Evolutionary conservation across 2,888 invertebrate genomes (phyloP).

Genomic region (Caenorhabditis sulstoni): DNA sequence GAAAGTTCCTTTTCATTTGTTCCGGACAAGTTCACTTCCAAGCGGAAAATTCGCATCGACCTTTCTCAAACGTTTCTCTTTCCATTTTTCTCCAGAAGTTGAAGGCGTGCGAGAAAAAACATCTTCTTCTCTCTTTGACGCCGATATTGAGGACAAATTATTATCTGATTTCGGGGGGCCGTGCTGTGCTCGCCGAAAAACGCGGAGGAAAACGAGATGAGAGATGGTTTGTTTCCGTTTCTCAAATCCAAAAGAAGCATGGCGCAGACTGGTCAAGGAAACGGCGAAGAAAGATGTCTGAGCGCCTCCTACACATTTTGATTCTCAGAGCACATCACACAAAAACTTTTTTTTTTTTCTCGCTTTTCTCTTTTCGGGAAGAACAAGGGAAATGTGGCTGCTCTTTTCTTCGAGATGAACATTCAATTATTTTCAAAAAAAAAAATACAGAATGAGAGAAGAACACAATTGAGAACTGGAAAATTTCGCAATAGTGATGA

Average conservation of each 20-base stretch:
- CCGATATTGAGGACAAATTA: slow-evolving; percentile 31
- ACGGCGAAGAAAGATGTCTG: slow-evolving; percentile 31
- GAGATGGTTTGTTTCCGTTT: slow-evolving; percentile 22
- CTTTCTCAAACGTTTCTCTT: slow-evolving; percentile 24
- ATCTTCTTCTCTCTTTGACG: no score
- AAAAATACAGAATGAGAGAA: background rate
- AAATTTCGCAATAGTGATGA: slow-evolving; percentile 36
- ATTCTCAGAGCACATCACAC: slow-evolving; percentile 18
- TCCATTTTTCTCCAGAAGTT: background rate
- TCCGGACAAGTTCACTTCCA: slow-evolving; percentile 27
- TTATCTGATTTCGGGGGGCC: slow-evolving; percentile 40
- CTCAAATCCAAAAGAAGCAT: slow-evolving; percentile 15
- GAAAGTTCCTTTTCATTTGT: slow-evolving; percentile 25
- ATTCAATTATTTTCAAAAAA: background rate
- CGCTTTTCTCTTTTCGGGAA: background rate
- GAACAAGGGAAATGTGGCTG: background rate
- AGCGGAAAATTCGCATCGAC: slow-evolving; percentile 25
- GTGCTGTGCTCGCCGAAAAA: slow-evolving; percentile 22
- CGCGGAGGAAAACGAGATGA: slow-evolving; percentile 4
- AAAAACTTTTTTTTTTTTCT: background rate
- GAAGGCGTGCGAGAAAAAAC: slow-evolving; percentile 7
- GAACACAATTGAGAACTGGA: slow-evolving; percentile 15
- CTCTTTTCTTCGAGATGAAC: background rate
- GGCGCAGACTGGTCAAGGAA: slow-evolving; percentile 49
- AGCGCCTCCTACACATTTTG: slow-evolving; percentile 29